Percentiles rank a stretch among this genome's conserved stretches.
phyloP scores from a whole-genome alignment of 2,797 vertebrate genomes.

The Danio aesculapii region DNA sequence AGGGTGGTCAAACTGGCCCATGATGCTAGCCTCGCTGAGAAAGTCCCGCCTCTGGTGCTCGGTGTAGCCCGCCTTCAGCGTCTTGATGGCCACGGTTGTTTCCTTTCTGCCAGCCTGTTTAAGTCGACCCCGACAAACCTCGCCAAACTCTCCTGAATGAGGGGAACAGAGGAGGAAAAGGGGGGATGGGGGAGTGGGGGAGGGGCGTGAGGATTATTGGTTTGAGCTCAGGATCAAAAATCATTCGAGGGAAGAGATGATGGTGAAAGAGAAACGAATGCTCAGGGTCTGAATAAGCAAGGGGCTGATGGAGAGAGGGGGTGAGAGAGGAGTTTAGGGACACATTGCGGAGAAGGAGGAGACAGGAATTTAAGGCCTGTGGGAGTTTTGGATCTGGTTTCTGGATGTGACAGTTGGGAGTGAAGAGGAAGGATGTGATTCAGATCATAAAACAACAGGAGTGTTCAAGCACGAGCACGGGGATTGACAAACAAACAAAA shows the following conservation, averaged over 20 bases:
- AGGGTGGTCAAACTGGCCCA: conserved; percentile 99
- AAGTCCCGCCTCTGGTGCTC: conserved; percentile 96
- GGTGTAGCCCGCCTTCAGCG: conserved; percentile 96
- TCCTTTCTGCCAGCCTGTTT: conserved; percentile 93
- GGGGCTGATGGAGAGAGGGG: conserved; percentile 74
- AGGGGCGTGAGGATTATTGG: conserved; percentile 45
- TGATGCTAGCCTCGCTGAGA: conserved; percentile 96
- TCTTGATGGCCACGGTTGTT: conserved; percentile 97
- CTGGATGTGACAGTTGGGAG: conserved; percentile 62
- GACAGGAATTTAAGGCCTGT: conserved; percentile 67
- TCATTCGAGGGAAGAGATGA: conserved; percentile 44
- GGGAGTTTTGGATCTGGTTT: conserved; percentile 67
- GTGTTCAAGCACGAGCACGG: conserved; percentile 36
- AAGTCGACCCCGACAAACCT: conserved; percentile 96
- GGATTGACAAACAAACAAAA: conserved; percentile 31
- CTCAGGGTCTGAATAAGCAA: conserved; percentile 71
- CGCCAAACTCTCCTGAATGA: conserved; percentile 92
- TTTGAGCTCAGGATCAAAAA: conserved; percentile 51
- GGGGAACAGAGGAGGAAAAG: conserved; percentile 22
- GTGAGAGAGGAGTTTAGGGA: conserved; percentile 67
- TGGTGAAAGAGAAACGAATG: conserved; percentile 23
- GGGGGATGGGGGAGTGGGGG: conserved; percentile 32
- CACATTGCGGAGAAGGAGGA: conserved; percentile 57
- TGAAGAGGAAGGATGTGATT: conserved; percentile 38
- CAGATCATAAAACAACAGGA: conserved; percentile 37